A percentile compares a stretch with the other conserved stretches of the same genome.
These are phyloP conservation scores for Pelochelys cantorii DNA, from an alignment of 2,797 vertebrate species.

Conservation along the genomic window DNA sequence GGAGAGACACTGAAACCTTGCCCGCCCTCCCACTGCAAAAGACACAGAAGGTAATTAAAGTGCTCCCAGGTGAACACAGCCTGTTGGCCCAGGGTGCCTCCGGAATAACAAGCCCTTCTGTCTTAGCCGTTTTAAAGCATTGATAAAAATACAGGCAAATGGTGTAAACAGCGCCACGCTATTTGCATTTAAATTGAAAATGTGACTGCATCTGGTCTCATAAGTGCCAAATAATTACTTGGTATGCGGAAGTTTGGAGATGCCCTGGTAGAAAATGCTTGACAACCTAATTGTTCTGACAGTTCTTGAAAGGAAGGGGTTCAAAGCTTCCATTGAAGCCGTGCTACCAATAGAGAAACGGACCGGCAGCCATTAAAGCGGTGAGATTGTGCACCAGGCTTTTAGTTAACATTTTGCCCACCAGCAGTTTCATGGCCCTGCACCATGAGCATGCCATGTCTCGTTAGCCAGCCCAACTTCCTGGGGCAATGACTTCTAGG, in stretches of 20 bases:
- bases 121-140: constrained; percentile 38
- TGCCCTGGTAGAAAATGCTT: constrained; percentile 48
- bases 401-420: background rate
- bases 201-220: constrained; percentile 65
- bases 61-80: constrained; percentile 14
- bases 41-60: constrained; percentile 57
- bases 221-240: constrained; percentile 73
- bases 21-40: background rate
- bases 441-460: background rate
- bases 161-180: constrained; percentile 41
- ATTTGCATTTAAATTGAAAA: constrained; percentile 82
- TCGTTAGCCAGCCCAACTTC: background rate
- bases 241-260: constrained; percentile 73
- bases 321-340: background rate
- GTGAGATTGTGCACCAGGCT: background rate
- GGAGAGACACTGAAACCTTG: background rate
- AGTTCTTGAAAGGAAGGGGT: constrained; percentile 51
- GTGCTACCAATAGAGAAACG: background rate
- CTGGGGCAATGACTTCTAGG: background rate
- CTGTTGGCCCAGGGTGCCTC: constrained; percentile 28
- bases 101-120: constrained; percentile 32
- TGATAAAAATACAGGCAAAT: constrained; percentile 69
- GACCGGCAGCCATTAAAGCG: background rate
- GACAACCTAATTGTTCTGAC: constrained; percentile 70
- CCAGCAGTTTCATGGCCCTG: background rate